Evolutionary conservation across 2,888 invertebrate species (phyloP).

Genomic region (Congeria kusceri): DNA sequence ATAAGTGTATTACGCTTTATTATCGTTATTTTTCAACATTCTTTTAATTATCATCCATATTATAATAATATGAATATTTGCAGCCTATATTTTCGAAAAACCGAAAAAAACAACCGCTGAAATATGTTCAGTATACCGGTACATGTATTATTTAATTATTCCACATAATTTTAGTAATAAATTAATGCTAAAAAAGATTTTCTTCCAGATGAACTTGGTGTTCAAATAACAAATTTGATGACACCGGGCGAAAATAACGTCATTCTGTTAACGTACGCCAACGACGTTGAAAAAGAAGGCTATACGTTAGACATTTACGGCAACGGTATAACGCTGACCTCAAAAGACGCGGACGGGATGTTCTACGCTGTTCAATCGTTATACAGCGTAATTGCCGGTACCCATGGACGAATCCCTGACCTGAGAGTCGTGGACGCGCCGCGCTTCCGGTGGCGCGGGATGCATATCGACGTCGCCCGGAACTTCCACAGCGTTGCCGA

Average conservation of each 20-base stretch:
- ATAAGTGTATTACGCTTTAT: too few relatives aligned
- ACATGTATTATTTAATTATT: not conserved
- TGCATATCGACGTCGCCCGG: constrained; percentile 75
- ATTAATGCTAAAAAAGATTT: too few relatives aligned
- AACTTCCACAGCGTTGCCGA: constrained; percentile 78
- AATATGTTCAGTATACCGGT: not conserved
- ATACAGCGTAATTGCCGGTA: constrained; percentile 52
- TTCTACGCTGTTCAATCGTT: constrained; percentile 69
- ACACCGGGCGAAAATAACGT: too few relatives aligned
- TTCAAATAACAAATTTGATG: too few relatives aligned
- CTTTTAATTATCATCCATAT: too few relatives aligned
- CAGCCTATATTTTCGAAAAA: too few relatives aligned
- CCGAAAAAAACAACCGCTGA: too few relatives aligned
- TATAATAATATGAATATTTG: too few relatives aligned
- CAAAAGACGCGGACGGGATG: constrained; percentile 48
- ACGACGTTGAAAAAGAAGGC: constrained; percentile 29
- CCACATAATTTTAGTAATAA: too few relatives aligned
- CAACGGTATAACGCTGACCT: constrained; percentile 52
- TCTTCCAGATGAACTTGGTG: too few relatives aligned
- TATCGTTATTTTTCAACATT: too few relatives aligned
- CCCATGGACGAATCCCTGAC: constrained; percentile 48
- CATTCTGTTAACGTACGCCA: too few relatives aligned
- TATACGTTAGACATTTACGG: constrained; percentile 59
- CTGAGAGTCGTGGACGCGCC: constrained; percentile 68
- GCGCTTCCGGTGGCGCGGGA: constrained; percentile 72